Percentiles rank a stretch among this genome's conserved stretches.
phyloP scores from a whole-genome alignment of 2,113 vertebrate species.

The Laticauda laticaudata region DNA sequence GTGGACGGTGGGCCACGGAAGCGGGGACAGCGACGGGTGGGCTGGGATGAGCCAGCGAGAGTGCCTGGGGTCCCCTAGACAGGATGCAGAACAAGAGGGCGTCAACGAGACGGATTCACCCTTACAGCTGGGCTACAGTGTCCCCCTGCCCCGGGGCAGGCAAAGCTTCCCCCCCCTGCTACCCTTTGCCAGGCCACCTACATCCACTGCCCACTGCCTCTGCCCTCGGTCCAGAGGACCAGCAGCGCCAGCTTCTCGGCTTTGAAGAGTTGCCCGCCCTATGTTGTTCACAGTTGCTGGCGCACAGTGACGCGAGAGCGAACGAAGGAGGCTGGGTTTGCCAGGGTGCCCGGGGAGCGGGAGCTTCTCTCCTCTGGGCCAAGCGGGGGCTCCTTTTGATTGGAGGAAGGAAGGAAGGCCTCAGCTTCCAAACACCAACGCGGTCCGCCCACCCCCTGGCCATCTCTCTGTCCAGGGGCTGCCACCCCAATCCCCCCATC shows the following conservation, averaged over 20 bases:
- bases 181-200: neutral
- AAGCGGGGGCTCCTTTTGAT: conserved; percentile 41
- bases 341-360: conserved; percentile 42
- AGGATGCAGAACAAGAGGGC: neutral
- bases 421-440: accelerated
- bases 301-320: neutral
- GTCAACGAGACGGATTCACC: neutral
- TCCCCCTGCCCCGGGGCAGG: neutral
- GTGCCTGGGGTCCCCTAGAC: conserved; percentile 51
- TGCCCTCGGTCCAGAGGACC: neutral
- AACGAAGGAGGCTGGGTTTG: conserved; percentile 43
- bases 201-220: neutral
- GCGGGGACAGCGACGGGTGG: conserved; percentile 66
- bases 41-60: conserved; percentile 62
- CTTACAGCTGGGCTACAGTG: accelerated
- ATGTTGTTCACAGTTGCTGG: conserved; percentile 12
- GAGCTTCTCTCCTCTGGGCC: conserved; percentile 50
- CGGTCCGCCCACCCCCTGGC: neutral
- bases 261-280: neutral
- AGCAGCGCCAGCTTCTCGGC: neutral
- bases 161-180: accelerated
- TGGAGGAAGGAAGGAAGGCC: neutral
- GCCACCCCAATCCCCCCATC: too few species aligned
- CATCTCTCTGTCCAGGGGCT: neutral
- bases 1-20: conserved; percentile 65